Evolutionary conservation across 2,113 vertebrate genomes (phyloP).

Genomic region (Melanocharis versteri): DNA sequence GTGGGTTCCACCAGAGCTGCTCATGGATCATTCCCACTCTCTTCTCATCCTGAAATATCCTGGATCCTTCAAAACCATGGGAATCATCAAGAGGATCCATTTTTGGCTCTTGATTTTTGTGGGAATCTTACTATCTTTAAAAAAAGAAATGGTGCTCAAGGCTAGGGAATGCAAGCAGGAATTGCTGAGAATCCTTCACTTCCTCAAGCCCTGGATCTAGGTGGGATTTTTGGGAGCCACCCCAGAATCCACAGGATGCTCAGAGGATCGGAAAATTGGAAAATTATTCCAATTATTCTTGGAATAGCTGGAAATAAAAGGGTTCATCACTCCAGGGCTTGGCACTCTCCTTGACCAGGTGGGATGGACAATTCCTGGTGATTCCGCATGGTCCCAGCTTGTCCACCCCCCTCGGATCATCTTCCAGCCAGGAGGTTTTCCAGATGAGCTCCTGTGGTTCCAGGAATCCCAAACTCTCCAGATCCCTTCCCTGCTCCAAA

Average conservation of each 20-base stretch:
- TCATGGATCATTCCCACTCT: background rate
- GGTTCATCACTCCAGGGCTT: background rate
- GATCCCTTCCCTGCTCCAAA: background rate
- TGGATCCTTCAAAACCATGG: background rate
- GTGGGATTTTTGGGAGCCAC: background rate
- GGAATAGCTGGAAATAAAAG: background rate
- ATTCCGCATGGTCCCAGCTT: background rate
- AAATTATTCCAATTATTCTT: background rate
- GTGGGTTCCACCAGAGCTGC: background rate
- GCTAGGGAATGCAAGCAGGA: background rate
- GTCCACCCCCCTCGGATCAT: background rate
- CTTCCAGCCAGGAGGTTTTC: background rate
- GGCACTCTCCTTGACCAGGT: background rate
- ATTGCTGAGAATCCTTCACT: background rate
- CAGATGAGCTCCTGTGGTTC: background rate
- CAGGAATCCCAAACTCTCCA: background rate
- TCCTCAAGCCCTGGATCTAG: no score
- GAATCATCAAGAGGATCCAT: background rate
- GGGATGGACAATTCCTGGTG: background rate
- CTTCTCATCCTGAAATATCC: background rate
- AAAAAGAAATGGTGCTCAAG: background rate
- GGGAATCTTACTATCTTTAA: background rate
- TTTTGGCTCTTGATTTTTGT: background rate
- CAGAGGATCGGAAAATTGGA: rapidly evolving
- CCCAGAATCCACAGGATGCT: background rate